Base-by-base conservation (phyloP, 2,888 invertebrate genomes). In the Cabera pusaria region DNA sequence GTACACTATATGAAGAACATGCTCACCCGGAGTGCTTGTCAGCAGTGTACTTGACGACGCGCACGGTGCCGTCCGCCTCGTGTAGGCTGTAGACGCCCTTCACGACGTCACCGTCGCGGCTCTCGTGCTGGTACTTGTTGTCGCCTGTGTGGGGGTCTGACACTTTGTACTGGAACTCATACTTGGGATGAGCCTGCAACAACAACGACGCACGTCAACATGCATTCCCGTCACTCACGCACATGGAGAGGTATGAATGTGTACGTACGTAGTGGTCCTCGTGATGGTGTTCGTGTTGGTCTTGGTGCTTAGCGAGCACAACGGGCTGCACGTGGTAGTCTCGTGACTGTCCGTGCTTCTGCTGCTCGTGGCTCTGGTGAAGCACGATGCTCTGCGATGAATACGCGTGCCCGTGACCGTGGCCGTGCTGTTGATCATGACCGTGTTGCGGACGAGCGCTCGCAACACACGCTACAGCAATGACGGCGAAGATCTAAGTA, bases 61-160 rank as follows among this genome's bases (percentile, higher is more conserved):
- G 21, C 79, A 78, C 37, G 84, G 87, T 31, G 79, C 85, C 51
- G 51, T 84, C 52, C 44, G 69, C 28, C 38, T 59, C 24, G 59
- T 65, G 5, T 42, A 63, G 36, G 49, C 51, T 46, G 44, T 52
- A 52, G 38, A 40, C 21, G 16, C 91, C 92, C 62, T 88, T 82
- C 37, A 91, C 91, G 20, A 78, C 79, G 56, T 91, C 84, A 1
- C 91, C 92, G 68, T 89, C 85, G 24, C 82, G 76, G 34, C 74
- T 61, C 65, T 90, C 90, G 35, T 78, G 69, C 60, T 90, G 90
- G 48, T 72, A 77, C 63, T 90, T 90, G 53, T 80, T 72, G 69
- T 90, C 90, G 3, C 85, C 89, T 17, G 89, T 89, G 50, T 90
- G 89, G 1, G 74, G 79, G 49, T 90, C 90, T 44, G 76, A 72